These are phyloP conservation scores for Brachymystax lenok DNA, from an alignment of 2,797 vertebrate genomes.

Conservation along the genomic window DNA sequence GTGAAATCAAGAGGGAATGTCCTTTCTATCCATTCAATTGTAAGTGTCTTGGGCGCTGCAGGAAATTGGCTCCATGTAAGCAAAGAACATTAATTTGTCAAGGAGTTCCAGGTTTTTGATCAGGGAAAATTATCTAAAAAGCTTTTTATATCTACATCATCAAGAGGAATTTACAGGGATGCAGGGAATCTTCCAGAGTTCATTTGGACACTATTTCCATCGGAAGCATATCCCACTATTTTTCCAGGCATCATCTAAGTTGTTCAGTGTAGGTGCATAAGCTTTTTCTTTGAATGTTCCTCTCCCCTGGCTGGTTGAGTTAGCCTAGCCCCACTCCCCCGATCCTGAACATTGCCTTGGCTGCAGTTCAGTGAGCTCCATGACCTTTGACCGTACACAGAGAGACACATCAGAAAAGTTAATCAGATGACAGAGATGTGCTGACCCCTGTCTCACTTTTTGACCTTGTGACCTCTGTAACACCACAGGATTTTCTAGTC, in stretches of 20 bases:
- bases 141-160: not conserved
- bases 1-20: not conserved
- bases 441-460: not conserved
- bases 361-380: not conserved
- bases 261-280: not conserved
- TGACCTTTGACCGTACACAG: not conserved
- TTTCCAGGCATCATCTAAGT: not conserved
- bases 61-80: not conserved
- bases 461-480: not conserved
- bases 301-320: not conserved
- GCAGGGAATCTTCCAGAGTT: no score
- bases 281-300: not conserved
- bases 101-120: not conserved
- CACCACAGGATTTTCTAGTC: not conserved
- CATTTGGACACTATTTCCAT: no score
- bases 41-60: not conserved
- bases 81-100: not conserved
- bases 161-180: no score
- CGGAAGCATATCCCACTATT: not conserved
- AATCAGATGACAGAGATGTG: conserved; percentile 1
- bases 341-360: not conserved
- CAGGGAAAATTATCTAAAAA: not conserved
- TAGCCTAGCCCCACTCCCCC: not conserved
- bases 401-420: not conserved
- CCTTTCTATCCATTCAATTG: not conserved